Evolutionary conservation across 1,140 invertebrate genomes (phyloP).

Genomic region (Trypoxylus dichotomus): DNA sequence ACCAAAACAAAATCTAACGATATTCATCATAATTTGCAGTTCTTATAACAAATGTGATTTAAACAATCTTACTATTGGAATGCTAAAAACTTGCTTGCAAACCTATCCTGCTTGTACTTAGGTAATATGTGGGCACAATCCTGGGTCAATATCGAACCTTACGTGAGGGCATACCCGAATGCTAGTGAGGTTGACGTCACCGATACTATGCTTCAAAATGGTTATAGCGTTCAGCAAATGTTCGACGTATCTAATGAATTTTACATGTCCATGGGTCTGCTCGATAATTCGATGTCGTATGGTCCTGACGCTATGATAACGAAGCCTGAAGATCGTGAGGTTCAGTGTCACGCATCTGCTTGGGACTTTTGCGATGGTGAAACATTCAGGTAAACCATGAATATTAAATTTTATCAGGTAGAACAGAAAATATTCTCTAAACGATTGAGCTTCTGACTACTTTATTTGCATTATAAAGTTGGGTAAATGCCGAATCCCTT

Average conservation of each 20-base stretch:
- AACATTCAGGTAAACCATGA: slow-evolving; percentile 60
- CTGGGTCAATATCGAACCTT: slow-evolving; percentile 75
- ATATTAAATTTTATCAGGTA: neutral
- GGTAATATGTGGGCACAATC: slow-evolving; percentile 92
- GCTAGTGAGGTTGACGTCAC: slow-evolving; percentile 73
- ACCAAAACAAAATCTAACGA: too few species aligned
- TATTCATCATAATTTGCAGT: too few species aligned
- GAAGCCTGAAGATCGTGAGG: slow-evolving; percentile 66
- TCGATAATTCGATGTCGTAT: slow-evolving; percentile 49
- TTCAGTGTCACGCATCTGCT: slow-evolving; percentile 76
- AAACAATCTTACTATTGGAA: too few species aligned
- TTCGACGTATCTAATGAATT: slow-evolving; percentile 58
- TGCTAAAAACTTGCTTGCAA: too few species aligned
- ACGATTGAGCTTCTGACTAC: too few species aligned
- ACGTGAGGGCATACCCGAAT: slow-evolving; percentile 74
- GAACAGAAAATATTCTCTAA: too few species aligned
- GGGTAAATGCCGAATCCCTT: too few species aligned
- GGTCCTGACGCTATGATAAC: slow-evolving; percentile 54
- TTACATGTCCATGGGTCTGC: slow-evolving; percentile 56
- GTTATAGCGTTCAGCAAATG: slow-evolving; percentile 52
- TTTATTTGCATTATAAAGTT: too few species aligned
- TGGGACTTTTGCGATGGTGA: slow-evolving; percentile 76
- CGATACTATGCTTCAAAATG: slow-evolving; percentile 65
- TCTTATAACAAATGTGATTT: too few species aligned
- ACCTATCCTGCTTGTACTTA: slow-evolving; percentile 47